Percentiles rank a stretch among this genome's conserved stretches.
phyloP scores from a whole-genome alignment of 2,113 vertebrate species.

The Corydoras sp. region DNA sequence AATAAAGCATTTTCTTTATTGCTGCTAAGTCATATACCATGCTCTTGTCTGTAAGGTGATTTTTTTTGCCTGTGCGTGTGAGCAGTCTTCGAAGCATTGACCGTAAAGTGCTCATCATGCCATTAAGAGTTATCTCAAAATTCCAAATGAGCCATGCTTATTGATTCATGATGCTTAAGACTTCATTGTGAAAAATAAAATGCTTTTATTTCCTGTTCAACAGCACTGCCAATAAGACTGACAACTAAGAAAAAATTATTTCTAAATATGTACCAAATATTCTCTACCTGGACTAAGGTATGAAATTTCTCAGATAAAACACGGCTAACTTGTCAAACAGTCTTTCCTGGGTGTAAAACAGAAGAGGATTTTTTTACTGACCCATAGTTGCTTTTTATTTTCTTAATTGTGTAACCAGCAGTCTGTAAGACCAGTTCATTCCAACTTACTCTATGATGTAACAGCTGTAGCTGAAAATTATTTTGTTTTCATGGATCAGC shows the following conservation, averaged over 20 bases:
- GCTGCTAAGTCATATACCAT: slow-evolving; percentile 18
- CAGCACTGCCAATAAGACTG: background rate
- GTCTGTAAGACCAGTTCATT: background rate
- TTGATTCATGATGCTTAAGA: slow-evolving; percentile 18
- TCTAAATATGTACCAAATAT: background rate
- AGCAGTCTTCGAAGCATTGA: background rate
- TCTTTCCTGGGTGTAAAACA: too few species aligned
- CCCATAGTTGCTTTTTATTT: slow-evolving; percentile 10
- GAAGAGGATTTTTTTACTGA: background rate
- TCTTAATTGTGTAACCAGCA: background rate
- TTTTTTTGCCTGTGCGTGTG: background rate
- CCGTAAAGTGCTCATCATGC: background rate
- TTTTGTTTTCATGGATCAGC: slow-evolving; percentile 19
- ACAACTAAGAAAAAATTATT: background rate
- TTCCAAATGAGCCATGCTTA: slow-evolving; percentile 17
- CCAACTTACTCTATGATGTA: slow-evolving; percentile 15
- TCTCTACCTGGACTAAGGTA: background rate
- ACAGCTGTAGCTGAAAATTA: background rate
- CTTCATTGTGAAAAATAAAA: too few species aligned
- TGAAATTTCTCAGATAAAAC: too few species aligned
- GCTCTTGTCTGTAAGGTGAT: slow-evolving; percentile 29
- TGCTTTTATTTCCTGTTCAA: background rate
- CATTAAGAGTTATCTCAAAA: slow-evolving; percentile 20
- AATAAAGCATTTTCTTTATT: background rate
- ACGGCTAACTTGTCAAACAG: too few species aligned